Evolutionary conservation across 2,888 invertebrate species (phyloP).

Genomic region (Pheosia tremula): DNA sequence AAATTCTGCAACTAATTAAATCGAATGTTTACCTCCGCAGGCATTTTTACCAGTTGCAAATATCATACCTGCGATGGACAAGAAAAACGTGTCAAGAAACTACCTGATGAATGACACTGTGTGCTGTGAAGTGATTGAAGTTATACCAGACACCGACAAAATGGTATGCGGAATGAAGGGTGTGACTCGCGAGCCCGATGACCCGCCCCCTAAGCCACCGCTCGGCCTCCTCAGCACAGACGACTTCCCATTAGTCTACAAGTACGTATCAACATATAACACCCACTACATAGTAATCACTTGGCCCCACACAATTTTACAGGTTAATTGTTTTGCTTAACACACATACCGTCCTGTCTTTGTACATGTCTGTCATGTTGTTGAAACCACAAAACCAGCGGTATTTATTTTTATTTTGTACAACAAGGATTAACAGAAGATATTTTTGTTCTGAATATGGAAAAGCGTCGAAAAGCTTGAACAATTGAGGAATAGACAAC

Average conservation of each 20-base stretch:
- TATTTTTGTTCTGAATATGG: conserved; percentile 14
- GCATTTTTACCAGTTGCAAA: conserved; percentile 88
- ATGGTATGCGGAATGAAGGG: conserved; percentile 95
- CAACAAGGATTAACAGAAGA: conserved; percentile 35
- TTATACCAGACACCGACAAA: conserved; percentile 94
- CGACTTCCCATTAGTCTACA: conserved; percentile 92
- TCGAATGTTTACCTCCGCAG: conserved; percentile 54
- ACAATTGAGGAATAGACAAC: conserved; percentile 17
- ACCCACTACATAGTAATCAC: conserved; percentile 42
- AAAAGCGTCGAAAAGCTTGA: conserved; percentile 21
- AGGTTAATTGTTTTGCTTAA: conserved; percentile 55
- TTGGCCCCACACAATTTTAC: conserved; percentile 65
- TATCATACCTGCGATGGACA: conserved; percentile 91
- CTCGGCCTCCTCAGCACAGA: conserved; percentile 93
- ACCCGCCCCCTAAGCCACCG: conserved; percentile 88
- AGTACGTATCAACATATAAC: conserved; percentile 85
- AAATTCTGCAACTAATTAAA: too few species aligned
- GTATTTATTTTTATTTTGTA: conserved; percentile 52
- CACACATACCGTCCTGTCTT: conserved; percentile 56
- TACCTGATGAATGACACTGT: conserved; percentile 93
- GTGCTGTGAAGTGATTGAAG: conserved; percentile 94
- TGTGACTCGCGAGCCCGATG: conserved; percentile 87
- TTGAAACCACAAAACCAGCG: conserved; percentile 62
- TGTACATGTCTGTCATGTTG: conserved; percentile 65
- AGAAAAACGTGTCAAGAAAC: conserved; percentile 90